Conservation (phyloP, 2,888 invertebrate genomes). For the Drosophila differens region DNA sequence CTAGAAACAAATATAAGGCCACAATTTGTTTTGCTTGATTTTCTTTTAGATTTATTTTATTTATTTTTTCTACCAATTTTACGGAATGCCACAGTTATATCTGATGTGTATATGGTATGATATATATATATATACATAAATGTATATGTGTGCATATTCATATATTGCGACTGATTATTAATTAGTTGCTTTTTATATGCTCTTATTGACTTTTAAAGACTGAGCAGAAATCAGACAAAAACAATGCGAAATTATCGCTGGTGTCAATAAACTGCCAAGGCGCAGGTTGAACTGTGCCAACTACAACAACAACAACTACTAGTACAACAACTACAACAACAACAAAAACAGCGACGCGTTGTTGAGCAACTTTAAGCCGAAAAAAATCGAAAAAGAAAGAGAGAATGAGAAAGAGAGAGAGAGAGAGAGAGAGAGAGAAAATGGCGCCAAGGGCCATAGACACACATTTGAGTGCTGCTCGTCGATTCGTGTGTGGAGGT, state of each 20-base stretch:
- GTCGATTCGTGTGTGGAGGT: constrained; percentile 19
- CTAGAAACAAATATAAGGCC: too few species aligned
- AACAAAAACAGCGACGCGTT: constrained; percentile 10
- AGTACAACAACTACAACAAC: constrained; percentile 14
- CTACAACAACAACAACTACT: constrained; percentile 19
- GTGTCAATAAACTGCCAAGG: constrained; percentile 69
- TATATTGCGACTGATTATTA: neutral
- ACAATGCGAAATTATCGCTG: constrained; percentile 58
- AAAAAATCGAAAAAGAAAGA: neutral
- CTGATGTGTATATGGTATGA: too few species aligned
- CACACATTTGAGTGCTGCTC: constrained; percentile 43
- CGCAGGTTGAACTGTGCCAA: constrained; percentile 44
- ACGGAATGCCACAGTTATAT: neutral
- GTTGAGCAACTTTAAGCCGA: constrained; percentile 36
- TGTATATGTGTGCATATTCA: neutral
- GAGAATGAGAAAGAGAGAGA: neutral
- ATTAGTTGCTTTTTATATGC: neutral
- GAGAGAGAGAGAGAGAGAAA: neutral
- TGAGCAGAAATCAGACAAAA: constrained; percentile 13
- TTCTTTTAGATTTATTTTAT: neutral
- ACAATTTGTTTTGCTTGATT: neutral
- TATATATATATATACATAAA: neutral
- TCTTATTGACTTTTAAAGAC: neutral
- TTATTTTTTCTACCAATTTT: neutral
- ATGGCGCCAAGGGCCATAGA: constrained; percentile 41